Evolutionary conservation across 1,140 invertebrate species (phyloP).

Genomic region (Heliothis virescens): DNA sequence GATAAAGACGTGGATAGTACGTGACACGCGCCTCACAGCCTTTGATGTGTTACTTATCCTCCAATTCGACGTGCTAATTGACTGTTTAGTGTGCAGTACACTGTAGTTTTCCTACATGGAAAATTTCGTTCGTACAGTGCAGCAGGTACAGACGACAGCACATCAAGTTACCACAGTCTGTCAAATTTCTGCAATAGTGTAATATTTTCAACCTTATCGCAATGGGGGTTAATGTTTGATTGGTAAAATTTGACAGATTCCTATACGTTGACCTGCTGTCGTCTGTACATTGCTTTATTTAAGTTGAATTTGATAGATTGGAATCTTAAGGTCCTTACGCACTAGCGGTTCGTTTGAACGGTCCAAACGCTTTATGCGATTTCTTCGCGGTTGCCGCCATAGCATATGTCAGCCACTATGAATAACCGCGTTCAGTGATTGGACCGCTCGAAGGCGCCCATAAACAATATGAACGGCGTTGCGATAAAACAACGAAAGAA

Average conservation of each 20-base stretch:
- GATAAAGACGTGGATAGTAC: conserved; percentile 39
- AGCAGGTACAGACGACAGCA: too few species aligned
- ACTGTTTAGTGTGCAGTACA: not conserved
- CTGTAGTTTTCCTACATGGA: conserved; percentile 10
- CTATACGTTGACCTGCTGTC: too few species aligned
- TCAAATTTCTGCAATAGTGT: too few species aligned
- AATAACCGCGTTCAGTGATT: conserved; percentile 32
- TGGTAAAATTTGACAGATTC: too few species aligned
- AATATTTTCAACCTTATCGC: too few species aligned
- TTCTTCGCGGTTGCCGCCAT: conserved; percentile 29
- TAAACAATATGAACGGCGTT: conserved; percentile 38
- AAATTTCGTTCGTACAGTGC: not conserved
- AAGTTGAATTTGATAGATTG: too few species aligned
- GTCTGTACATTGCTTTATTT: too few species aligned
- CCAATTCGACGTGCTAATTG: not conserved
- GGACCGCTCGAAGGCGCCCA: conserved; percentile 40
- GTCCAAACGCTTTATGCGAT: conserved; percentile 34
- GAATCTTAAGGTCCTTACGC: not conserved
- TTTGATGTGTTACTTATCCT: conserved; percentile 22
- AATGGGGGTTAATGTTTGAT: too few species aligned
- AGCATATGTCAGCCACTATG: conserved; percentile 35
- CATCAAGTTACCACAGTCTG: too few species aligned
- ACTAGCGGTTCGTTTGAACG: conserved; percentile 34
- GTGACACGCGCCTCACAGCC: not conserved
- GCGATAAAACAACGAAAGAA: conserved; percentile 43